phyloP scores from a whole-genome alignment of 2,113 vertebrate genomes.

The Muntiacus muntjak region DNA sequence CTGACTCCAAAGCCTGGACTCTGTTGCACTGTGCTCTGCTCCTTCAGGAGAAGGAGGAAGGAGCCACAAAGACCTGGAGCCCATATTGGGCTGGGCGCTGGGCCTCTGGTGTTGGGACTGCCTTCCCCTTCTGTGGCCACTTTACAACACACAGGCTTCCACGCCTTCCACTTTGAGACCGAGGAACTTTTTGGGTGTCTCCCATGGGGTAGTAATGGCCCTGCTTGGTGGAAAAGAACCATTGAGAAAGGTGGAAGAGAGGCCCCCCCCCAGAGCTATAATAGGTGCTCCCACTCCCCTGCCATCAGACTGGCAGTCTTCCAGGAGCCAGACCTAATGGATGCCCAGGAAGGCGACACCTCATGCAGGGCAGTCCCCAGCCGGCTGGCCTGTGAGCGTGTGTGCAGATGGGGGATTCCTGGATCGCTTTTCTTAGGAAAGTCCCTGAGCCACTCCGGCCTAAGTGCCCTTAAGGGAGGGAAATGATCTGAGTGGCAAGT shows the following conservation, averaged over 20 bases:
- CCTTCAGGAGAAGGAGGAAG: background rate
- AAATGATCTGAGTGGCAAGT: conserved; percentile 2
- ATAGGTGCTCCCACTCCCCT: background rate
- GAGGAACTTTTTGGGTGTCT: background rate
- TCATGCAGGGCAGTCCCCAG: no score
- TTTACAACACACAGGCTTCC: background rate
- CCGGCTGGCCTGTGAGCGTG: background rate
- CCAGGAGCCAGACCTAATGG: background rate
- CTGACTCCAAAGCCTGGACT: background rate
- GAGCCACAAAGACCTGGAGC: background rate
- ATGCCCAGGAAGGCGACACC: background rate
- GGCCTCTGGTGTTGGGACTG: background rate
- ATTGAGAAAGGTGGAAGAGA: background rate
- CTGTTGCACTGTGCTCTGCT: background rate
- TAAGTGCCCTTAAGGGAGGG: background rate
- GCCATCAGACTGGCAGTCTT: background rate
- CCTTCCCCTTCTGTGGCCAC: background rate
- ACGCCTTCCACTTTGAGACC: background rate
- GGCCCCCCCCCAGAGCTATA: background rate
- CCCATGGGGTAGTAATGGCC: background rate
- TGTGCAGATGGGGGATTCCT: background rate
- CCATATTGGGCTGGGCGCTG: background rate
- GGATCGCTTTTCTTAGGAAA: conserved; percentile 32
- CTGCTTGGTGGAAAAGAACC: background rate
- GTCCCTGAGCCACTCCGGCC: background rate